A percentile compares a stretch with the other conserved stretches of the same genome.
Evolutionary conservation across 2,113 vertebrate genomes (phyloP).

Genomic region (Genyomyrus donnyi): DNA sequence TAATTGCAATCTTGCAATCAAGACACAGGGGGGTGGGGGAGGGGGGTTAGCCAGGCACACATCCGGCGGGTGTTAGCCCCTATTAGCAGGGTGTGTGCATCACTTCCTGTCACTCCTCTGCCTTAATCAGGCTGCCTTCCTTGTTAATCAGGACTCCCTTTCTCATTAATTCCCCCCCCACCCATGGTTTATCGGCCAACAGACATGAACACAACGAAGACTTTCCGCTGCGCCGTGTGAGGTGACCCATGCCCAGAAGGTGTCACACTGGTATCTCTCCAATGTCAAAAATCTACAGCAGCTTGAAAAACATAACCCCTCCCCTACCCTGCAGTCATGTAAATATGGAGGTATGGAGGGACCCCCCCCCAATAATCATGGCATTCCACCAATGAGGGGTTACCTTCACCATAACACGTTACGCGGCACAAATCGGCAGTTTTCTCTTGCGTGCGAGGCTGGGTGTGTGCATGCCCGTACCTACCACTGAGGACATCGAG

Average conservation of each 20-base stretch:
- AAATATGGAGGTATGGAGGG: background rate
- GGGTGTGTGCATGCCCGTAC: too few relatives aligned
- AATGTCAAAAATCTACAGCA: background rate
- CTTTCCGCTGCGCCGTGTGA: background rate
- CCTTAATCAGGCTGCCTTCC: background rate
- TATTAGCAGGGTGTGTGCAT: background rate
- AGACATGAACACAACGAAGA: background rate
- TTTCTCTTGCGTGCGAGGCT: too few relatives aligned
- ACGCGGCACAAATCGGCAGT: too few relatives aligned
- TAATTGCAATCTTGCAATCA: background rate
- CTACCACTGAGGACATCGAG: too few relatives aligned
- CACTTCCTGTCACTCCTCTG: constrained; percentile 9
- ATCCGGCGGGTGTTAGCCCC: background rate
- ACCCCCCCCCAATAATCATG: background rate
- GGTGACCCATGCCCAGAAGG: background rate
- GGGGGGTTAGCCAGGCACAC: background rate
- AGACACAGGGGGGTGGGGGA: background rate
- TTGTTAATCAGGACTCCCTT: background rate
- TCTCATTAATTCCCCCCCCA: background rate
- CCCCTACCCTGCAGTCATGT: too few relatives aligned
- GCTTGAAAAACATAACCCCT: background rate
- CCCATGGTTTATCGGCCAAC: background rate
- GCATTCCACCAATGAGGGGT: too few relatives aligned
- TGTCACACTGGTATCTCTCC: background rate
- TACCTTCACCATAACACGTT: too few relatives aligned